These are phyloP conservation scores for Eupithecia exiguata DNA, from an alignment of 2,888 invertebrate species.

Conservation along the genomic window DNA sequence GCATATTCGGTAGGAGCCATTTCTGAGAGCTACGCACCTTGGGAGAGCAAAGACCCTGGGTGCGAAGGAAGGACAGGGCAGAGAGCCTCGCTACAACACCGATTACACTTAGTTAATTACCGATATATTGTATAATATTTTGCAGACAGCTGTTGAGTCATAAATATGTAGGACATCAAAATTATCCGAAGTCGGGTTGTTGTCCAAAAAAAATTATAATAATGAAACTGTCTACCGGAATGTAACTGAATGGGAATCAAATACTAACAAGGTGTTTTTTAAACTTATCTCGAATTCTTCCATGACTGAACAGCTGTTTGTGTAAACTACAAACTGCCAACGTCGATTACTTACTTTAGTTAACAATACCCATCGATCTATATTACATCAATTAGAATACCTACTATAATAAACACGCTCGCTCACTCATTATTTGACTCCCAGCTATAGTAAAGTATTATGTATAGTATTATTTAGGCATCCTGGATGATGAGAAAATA, in stretches of 20 bases:
- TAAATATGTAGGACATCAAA: not conserved
- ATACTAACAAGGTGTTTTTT: not conserved
- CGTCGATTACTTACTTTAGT: slow-evolving; percentile 21
- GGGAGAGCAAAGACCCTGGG: slow-evolving; percentile 10
- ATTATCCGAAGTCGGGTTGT: not conserved
- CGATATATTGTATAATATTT: slow-evolving; percentile 46
- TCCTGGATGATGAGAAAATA: too few relatives aligned
- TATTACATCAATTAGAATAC: slow-evolving; percentile 29
- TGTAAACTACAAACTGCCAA: slow-evolving; percentile 25
- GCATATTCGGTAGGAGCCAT: slow-evolving; percentile 32
- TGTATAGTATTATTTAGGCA: not conserved
- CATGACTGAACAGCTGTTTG: slow-evolving; percentile 38
- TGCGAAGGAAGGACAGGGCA: slow-evolving; percentile 57
- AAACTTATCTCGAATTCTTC: slow-evolving; percentile 2
- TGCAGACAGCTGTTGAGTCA: slow-evolving; percentile 34
- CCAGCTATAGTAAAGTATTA: not conserved
- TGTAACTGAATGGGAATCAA: not conserved
- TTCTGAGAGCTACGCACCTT: slow-evolving; percentile 30
- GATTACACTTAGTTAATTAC: slow-evolving; percentile 61
- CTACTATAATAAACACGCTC: slow-evolving; percentile 1
- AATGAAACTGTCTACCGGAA: not conserved
- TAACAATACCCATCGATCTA: slow-evolving; percentile 22
- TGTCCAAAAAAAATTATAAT: not conserved
- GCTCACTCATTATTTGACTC: slow-evolving; percentile 10
- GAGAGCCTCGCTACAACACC: slow-evolving; percentile 71